Evolutionary conservation across 2,797 vertebrate genomes (phyloP), one percentile per base, ranked within the genome.

Genomic region (Onychomys arenicola): DNA sequence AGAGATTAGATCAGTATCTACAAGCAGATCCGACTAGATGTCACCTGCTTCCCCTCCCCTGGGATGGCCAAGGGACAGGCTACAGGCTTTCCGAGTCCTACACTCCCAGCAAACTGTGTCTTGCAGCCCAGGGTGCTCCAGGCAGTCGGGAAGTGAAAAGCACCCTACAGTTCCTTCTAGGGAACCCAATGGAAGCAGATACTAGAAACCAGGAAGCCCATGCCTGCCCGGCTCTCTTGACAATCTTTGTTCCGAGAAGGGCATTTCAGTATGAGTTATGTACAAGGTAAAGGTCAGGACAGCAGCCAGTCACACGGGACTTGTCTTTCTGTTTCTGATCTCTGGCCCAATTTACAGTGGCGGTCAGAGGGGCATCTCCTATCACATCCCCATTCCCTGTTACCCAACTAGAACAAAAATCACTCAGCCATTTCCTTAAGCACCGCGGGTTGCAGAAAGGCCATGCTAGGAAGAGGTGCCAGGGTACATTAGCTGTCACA

Each of bases 361-460:
- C 37, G 67, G 14, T 73, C 88, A 94, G 87, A 46, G 34, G 4
- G 65, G 21, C 78, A 67, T 75, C 77, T 43, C 84, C 77, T 94
- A 69, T 43, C 21, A 14, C 7, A 37, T 85, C 34, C 90, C 78
- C 19, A 32, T 94, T 67, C 67, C 85, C 90, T 77, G 82, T 29
- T 92, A 93, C 57, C 7, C 40, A 73, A 52, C 71, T 85, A 73
- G 90, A 96, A 97, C 90, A 67, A 94, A 94, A 97, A 85, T 40
- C 71, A 69, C 87, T 94, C 89, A 83, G 32, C 67, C 78, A 73
- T 94, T 97, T 96, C 94, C 88, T 97, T 96, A 57, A 90, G 96
- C 94, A 94, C 52, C 67, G 87, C 82, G 67, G 83, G 46, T 34
- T 91, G 65, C 94, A 94, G 78, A 90, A 92, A 96, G 85, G 76